Evolutionary conservation across 2,888 invertebrate species (phyloP).

Genomic region (Tryphoninae sp.): DNA sequence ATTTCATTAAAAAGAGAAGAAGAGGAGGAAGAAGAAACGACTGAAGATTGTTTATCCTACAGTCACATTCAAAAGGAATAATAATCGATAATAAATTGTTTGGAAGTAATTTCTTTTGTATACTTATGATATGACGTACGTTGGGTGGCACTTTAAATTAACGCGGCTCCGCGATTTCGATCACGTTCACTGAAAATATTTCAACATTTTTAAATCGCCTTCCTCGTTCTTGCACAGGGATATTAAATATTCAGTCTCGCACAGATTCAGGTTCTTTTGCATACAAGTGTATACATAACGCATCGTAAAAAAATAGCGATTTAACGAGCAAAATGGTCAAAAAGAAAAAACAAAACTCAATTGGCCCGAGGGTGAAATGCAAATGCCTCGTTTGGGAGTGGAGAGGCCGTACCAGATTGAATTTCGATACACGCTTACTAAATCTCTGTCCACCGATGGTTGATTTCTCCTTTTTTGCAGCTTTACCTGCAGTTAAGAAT

Average conservation of each 20-base stretch:
- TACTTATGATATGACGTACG: too few relatives aligned
- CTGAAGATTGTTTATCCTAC: background rate
- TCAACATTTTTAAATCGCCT: slow-evolving; percentile 6
- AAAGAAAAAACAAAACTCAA: background rate
- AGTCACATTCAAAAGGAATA: too few relatives aligned
- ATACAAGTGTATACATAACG: background rate
- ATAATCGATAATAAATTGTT: too few relatives aligned
- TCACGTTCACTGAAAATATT: background rate
- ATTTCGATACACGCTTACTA: slow-evolving; percentile 38
- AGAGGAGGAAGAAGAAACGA: slow-evolving; percentile 23
- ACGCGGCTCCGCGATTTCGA: too few relatives aligned
- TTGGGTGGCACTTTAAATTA: too few relatives aligned
- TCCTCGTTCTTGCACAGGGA: background rate
- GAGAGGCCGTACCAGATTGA: background rate
- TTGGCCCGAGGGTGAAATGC: slow-evolving; percentile 15
- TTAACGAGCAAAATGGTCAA: slow-evolving; percentile 10
- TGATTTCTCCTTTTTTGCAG: slow-evolving; percentile 81
- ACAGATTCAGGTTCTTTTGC: background rate
- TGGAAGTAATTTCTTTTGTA: too few relatives aligned
- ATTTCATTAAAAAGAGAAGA: slow-evolving; percentile 37
- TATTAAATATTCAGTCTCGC: background rate
- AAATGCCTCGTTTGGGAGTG: background rate
- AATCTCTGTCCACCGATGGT: slow-evolving; percentile 8
- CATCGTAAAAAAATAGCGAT: slow-evolving; percentile 5
- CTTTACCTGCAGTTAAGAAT: slow-evolving; percentile 94